A percentile compares a stretch with the other conserved stretches of the same genome.
These are phyloP conservation scores for Pyrochroa serraticornis DNA, from an alignment of 2,888 invertebrate genomes.

Conservation along the genomic window DNA sequence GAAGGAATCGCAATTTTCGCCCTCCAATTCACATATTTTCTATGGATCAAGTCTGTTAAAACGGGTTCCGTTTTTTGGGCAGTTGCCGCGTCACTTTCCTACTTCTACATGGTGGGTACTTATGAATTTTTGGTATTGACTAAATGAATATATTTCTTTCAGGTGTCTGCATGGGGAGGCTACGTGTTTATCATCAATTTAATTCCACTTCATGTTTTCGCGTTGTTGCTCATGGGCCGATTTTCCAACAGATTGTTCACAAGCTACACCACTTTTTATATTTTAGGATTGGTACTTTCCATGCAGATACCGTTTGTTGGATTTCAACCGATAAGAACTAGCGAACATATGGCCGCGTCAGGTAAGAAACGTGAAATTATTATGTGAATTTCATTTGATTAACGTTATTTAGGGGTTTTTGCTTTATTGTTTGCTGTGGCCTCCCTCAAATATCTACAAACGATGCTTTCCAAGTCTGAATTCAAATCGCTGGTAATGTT, in stretches of 20 bases:
- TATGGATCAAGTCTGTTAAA: constrained; percentile 98
- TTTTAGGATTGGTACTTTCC: constrained; percentile 90
- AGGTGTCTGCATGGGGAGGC: constrained; percentile 99
- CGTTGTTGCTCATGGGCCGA: constrained; percentile 91
- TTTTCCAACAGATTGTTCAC: constrained; percentile 91
- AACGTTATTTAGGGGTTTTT: constrained; percentile 80
- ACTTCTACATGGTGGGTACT: constrained; percentile 95
- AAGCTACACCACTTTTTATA: constrained; percentile 97
- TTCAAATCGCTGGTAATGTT: constrained; percentile 86
- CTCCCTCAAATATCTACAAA: constrained; percentile 84
- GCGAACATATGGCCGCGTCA: constrained; percentile 99
- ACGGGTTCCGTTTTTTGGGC: constrained; percentile 98
- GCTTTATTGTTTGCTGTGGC: constrained; percentile 90
- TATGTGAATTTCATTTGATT: no score
- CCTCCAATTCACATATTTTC: constrained; percentile 95
- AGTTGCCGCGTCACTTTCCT: constrained; percentile 89
- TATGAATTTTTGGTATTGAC: no score
- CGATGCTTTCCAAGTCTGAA: constrained; percentile 84
- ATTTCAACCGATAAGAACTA: constrained; percentile 98
- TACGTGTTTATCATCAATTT: constrained; percentile 99
- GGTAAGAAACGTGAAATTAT: constrained; percentile 58
- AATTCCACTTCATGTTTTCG: constrained; percentile 97
- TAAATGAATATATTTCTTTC: no score
- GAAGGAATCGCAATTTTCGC: constrained; percentile 99
- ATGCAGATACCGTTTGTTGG: constrained; percentile 98